A percentile compares a stretch with the other conserved stretches of the same genome.
These are phyloP conservation scores for Trichopoda pennipes DNA, from an alignment of 2,888 invertebrate genomes.

Conservation along the genomic window DNA sequence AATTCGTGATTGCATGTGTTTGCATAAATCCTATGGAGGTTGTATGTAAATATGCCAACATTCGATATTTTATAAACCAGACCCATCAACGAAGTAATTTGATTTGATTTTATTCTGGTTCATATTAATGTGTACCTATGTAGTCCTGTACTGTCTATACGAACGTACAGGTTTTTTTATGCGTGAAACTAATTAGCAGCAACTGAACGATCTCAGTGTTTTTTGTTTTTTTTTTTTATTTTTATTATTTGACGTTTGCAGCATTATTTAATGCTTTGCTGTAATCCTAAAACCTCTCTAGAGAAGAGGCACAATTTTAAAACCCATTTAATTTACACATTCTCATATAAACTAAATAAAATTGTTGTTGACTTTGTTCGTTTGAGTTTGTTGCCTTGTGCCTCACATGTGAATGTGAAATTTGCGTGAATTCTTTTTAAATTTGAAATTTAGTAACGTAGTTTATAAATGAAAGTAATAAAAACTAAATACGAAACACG, in stretches of 20 bases:
- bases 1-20: neutral
- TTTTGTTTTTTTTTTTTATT: conserved; percentile 36
- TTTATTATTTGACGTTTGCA: conserved; percentile 4
- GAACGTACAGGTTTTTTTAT: conserved; percentile 17
- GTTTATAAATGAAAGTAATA: conserved; percentile 43
- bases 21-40: neutral
- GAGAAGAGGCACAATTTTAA: conserved; percentile 61
- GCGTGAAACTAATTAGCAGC: conserved; percentile 70
- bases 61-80: conserved; percentile 50
- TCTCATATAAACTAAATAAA: conserved; percentile 35
- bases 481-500: neutral
- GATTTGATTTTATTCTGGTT: conserved; percentile 12
- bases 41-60: conserved; percentile 2
- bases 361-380: conserved; percentile 48
- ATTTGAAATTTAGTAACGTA: conserved; percentile 52
- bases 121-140: neutral
- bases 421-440: conserved; percentile 45
- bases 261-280: conserved; percentile 9
- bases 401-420: neutral
- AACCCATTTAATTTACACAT: conserved; percentile 32
- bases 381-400: neutral
- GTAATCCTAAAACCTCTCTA: conserved; percentile 38
- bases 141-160: neutral
- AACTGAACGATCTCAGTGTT: conserved; percentile 64
- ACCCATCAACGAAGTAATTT: conserved; percentile 42